These are phyloP conservation scores for Nematostella vectensis DNA, from an alignment of 92 coral and sea anemone species.

Conservation along the genomic window DNA sequence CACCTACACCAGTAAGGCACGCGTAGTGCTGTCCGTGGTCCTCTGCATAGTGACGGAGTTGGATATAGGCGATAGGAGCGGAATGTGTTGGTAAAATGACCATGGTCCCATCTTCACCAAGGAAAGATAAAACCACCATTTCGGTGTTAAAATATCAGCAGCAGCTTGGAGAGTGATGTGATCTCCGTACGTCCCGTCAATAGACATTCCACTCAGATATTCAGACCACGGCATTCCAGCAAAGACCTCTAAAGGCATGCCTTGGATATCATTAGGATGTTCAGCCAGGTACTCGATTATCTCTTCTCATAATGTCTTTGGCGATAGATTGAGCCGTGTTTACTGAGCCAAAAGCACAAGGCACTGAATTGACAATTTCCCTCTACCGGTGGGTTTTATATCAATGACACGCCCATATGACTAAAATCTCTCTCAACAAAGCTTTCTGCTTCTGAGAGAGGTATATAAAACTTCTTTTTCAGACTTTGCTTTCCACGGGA, in stretches of 20 bases:
- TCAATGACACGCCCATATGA: not conserved
- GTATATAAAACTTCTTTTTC: not conserved
- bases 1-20: not conserved
- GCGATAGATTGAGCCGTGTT: not conserved
- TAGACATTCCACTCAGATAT: not conserved
- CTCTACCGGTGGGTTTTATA: not conserved
- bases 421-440: not conserved
- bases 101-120: not conserved
- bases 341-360: not conserved
- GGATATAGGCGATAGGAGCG: not conserved
- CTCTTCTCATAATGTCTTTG: too few species aligned
- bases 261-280: not conserved
- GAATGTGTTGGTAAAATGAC: not conserved
- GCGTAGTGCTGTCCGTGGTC: not conserved
- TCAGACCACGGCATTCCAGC: not conserved
- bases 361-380: not conserved
- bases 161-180: not conserved
- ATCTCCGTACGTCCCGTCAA: not conserved
- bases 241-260: not conserved
- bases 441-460: not conserved
- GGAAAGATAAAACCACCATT: not conserved
- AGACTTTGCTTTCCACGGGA: too few species aligned
- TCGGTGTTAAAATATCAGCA: not conserved
- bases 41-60: not conserved
- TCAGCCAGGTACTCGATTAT: not conserved